Conservation (phyloP, 1,140 invertebrate species). For the Orius laevigatus region DNA sequence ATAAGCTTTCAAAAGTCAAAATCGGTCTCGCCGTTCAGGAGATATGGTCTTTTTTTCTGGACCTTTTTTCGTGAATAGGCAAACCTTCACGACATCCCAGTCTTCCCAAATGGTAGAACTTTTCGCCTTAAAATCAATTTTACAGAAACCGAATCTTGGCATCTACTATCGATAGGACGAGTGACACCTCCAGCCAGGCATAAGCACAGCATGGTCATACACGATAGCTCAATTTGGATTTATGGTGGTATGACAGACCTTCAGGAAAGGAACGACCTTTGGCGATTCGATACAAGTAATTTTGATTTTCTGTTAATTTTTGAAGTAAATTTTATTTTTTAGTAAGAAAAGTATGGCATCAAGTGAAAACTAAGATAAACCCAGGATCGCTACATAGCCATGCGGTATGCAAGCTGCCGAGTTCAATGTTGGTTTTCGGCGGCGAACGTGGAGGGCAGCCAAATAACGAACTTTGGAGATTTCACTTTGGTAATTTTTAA, state of each 20-base stretch:
- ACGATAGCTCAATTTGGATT: conserved; percentile 65
- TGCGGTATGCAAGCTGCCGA: conserved; percentile 57
- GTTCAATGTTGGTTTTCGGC: conserved; percentile 68
- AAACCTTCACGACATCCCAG: no score
- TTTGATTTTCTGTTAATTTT: conserved; percentile 3
- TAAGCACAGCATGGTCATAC: conserved; percentile 68
- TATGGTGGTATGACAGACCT: conserved; percentile 82
- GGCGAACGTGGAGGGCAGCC: conserved; percentile 56
- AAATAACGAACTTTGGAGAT: conserved; percentile 70
- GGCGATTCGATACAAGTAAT: conserved; percentile 60
- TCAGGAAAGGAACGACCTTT: conserved; percentile 62
- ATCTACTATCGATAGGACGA: conserved; percentile 35
- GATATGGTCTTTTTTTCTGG: neutral
- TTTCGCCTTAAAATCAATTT: conserved; percentile 8
- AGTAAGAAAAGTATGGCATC: conserved; percentile 48
- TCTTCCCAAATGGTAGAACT: no score
- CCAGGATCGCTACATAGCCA: conserved; percentile 69
- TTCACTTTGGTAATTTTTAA: conserved; percentile 55
- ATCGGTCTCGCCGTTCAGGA: no score
- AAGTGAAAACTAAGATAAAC: conserved; percentile 45
- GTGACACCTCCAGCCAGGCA: conserved; percentile 50
- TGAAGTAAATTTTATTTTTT: conserved; percentile 22
- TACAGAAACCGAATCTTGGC: conserved; percentile 61
- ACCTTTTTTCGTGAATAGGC: neutral
- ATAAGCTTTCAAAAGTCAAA: no score